Evolutionary conservation across 2,888 invertebrate species (phyloP).

Genomic region (Sialis lutaria): DNA sequence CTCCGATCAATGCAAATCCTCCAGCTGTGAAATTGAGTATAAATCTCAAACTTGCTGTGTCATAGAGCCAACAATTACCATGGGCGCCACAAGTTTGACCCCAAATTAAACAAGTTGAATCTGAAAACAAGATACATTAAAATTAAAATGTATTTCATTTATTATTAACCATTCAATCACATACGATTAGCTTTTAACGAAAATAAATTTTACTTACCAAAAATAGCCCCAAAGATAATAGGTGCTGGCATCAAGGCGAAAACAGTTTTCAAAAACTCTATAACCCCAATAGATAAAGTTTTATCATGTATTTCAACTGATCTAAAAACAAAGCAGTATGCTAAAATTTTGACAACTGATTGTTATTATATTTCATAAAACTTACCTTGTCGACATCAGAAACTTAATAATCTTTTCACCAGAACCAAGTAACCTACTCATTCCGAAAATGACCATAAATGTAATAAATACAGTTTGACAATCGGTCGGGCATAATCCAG

Average conservation of each 20-base stretch:
- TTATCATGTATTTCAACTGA: slow-evolving; percentile 58
- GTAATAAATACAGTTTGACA: slow-evolving; percentile 34
- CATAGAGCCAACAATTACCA: slow-evolving; percentile 51
- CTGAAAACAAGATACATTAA: slow-evolving; percentile 20
- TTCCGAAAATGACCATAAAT: slow-evolving; percentile 33
- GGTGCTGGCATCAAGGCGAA: slow-evolving; percentile 61
- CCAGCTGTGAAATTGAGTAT: slow-evolving; percentile 34
- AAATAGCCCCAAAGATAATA: slow-evolving; percentile 54
- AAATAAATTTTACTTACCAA: slow-evolving; percentile 27
- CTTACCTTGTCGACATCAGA: slow-evolving; percentile 36
- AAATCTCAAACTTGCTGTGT: slow-evolving; percentile 37
- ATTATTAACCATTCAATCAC: not conserved
- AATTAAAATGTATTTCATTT: not conserved
- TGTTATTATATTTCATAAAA: not conserved
- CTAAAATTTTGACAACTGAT: too few relatives aligned
- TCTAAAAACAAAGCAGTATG: slow-evolving; percentile 19
- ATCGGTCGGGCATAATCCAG: slow-evolving; percentile 36
- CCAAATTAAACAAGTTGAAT: slow-evolving; percentile 49
- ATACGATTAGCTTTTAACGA: not conserved
- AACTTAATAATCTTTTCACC: slow-evolving; percentile 42
- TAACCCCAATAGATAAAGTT: slow-evolving; percentile 51
- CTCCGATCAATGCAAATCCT: slow-evolving; percentile 39
- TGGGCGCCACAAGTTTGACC: slow-evolving; percentile 39
- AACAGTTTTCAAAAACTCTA: slow-evolving; percentile 47
- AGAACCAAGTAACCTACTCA: slow-evolving; percentile 39